These are phyloP conservation scores for Eupithecia insigniata DNA, from an alignment of 2,888 invertebrate species.

Conservation along the genomic window DNA sequence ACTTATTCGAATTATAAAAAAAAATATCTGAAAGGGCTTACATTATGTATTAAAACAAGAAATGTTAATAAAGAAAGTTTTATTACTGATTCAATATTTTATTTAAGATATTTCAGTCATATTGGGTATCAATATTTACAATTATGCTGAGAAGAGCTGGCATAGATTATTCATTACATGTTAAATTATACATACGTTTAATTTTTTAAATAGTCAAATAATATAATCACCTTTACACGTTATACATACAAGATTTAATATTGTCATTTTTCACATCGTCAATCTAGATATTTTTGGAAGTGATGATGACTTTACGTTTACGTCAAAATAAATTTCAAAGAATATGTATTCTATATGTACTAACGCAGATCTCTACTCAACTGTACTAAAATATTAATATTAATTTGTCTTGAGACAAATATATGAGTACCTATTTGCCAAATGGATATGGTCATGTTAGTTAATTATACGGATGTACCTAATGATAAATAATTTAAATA, in stretches of 20 bases:
- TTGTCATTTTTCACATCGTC: background rate
- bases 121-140: constrained; percentile 7
- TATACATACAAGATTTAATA: background rate
- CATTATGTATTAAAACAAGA: background rate
- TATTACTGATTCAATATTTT: constrained; percentile 5
- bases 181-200: background rate
- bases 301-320: background rate
- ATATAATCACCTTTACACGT: background rate
- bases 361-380: background rate
- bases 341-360: background rate
- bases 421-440: background rate
- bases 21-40: background rate
- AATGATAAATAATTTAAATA: background rate
- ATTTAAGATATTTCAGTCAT: constrained; percentile 11
- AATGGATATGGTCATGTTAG: background rate
- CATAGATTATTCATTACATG: background rate
- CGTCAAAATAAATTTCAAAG: background rate
- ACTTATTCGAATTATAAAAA: background rate
- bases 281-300: background rate
- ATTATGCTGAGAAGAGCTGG: background rate
- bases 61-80: background rate
- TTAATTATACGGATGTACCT: background rate
- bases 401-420: background rate
- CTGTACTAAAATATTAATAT: background rate
- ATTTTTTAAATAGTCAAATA: background rate